These are phyloP conservation scores for Chiridota heheva DNA, from an alignment of 35 echinoderm and acorn worm species.

Conservation along the genomic window DNA sequence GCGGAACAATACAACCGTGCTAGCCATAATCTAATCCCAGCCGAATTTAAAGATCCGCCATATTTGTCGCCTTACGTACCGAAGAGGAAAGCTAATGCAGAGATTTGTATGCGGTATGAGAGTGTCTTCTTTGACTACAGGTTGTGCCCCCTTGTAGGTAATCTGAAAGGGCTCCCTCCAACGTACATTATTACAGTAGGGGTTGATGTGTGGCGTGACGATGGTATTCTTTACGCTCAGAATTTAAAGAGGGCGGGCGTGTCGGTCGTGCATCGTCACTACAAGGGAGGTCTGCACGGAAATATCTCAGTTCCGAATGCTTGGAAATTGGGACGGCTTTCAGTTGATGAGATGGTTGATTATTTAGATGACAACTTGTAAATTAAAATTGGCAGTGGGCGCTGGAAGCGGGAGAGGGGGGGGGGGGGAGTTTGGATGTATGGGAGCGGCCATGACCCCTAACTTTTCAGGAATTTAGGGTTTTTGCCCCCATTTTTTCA, in stretches of 20 bases:
- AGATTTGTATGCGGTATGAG: constrained; percentile 31
- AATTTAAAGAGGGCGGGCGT: constrained; percentile 55
- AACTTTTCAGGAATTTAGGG: no score
- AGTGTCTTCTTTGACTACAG: constrained; percentile 38
- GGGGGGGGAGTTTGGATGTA: no score
- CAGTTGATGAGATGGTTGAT: no score
- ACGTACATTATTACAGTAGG: constrained; percentile 78
- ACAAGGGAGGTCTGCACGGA: constrained; percentile 70
- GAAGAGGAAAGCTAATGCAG: neutral
- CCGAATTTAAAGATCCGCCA: constrained; percentile 7
- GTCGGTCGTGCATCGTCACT: constrained; percentile 45
- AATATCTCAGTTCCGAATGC: constrained; percentile 34
- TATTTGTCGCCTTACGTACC: neutral
- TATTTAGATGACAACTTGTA: no score
- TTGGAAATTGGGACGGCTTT: constrained; percentile 1
- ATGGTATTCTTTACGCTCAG: constrained; percentile 68
- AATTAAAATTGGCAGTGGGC: no score
- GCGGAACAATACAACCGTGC: constrained; percentile 4
- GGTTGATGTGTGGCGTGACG: constrained; percentile 72
- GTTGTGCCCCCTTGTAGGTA: constrained; percentile 49
- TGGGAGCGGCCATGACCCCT: no score
- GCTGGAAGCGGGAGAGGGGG: no score
- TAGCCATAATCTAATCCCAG: constrained; percentile 43
- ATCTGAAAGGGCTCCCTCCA: constrained; percentile 55
- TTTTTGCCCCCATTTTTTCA: no score